Evolutionary conservation across 2,797 vertebrate species (phyloP).

Genomic region (Discoglossus pictus): DNA sequence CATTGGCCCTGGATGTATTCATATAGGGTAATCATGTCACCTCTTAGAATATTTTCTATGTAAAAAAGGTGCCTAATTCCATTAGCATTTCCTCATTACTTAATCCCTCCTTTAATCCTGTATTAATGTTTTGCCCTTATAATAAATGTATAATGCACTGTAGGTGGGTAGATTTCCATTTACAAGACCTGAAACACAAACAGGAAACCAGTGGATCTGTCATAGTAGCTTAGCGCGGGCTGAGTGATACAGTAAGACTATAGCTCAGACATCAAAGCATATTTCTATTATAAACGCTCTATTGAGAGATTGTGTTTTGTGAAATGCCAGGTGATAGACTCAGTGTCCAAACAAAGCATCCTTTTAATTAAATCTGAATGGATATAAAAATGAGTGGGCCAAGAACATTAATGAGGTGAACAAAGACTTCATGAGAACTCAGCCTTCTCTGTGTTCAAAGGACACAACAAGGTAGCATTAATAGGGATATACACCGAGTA

Average conservation of each 20-base stretch:
- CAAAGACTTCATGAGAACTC: slow-evolving; percentile 55
- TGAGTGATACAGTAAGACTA: slow-evolving; percentile 51
- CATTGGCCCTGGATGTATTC: no score
- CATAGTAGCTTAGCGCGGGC: slow-evolving; percentile 50
- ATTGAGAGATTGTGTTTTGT: slow-evolving; percentile 62
- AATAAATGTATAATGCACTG: slow-evolving; percentile 2
- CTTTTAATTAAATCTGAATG: slow-evolving; percentile 61
- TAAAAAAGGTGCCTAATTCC: no score
- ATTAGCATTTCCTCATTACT: no score
- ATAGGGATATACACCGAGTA: no score
- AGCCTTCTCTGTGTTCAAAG: not conserved
- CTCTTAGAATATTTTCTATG: no score
- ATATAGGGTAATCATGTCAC: no score
- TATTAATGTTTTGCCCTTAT: no score
- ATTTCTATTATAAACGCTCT: slow-evolving; percentile 64
- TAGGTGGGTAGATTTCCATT: slow-evolving; percentile 33
- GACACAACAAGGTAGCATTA: no score
- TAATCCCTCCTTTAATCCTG: no score
- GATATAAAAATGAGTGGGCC: slow-evolving; percentile 52
- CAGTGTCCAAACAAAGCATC: slow-evolving; percentile 66
- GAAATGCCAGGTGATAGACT: slow-evolving; percentile 70
- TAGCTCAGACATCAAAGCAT: slow-evolving; percentile 60
- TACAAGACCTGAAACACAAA: slow-evolving; percentile 27
- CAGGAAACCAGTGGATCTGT: slow-evolving; percentile 33
- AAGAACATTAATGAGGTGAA: slow-evolving; percentile 57